Evolutionary conservation across 2,113 vertebrate species (phyloP).

Genomic region (Astatoreochromis straeleni): DNA sequence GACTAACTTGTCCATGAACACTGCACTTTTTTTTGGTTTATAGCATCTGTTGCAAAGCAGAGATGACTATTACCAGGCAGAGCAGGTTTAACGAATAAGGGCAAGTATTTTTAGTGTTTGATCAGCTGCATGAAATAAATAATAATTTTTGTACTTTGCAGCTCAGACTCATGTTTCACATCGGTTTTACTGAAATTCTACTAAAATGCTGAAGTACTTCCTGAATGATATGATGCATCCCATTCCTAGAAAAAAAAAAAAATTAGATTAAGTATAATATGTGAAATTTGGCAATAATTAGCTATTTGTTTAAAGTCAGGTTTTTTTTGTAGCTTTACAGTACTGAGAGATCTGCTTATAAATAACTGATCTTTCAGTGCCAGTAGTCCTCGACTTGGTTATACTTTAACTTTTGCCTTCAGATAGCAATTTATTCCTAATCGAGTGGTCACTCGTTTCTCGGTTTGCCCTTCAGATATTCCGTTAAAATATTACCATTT

Average conservation of each 20-base stretch:
- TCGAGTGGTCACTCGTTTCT: not conserved
- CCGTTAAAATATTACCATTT: not conserved
- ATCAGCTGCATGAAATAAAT: not conserved
- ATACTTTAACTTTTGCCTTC: not conserved
- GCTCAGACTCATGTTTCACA: not conserved
- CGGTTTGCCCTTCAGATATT: not conserved
- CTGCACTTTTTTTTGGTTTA: not conserved
- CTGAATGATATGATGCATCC: not conserved
- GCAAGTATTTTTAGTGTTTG: not conserved
- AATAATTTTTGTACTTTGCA: not conserved
- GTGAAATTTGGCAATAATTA: not conserved
- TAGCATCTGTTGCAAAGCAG: not conserved
- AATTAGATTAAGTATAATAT: rapidly evolving
- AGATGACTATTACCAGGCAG: not conserved
- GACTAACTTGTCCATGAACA: not conserved
- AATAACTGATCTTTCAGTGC: not conserved
- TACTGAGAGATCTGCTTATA: rapidly evolving
- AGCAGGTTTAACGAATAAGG: not conserved
- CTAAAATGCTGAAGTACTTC: not conserved
- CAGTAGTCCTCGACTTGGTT: not conserved
- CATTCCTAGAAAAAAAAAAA: not conserved
- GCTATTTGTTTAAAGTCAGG: not conserved
- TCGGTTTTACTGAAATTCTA: not conserved
- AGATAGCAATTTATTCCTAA: not conserved
- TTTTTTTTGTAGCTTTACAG: not conserved